These are phyloP conservation scores for Proisotoma minuta DNA, from an alignment of 2,888 invertebrate species.

Conservation along the genomic window DNA sequence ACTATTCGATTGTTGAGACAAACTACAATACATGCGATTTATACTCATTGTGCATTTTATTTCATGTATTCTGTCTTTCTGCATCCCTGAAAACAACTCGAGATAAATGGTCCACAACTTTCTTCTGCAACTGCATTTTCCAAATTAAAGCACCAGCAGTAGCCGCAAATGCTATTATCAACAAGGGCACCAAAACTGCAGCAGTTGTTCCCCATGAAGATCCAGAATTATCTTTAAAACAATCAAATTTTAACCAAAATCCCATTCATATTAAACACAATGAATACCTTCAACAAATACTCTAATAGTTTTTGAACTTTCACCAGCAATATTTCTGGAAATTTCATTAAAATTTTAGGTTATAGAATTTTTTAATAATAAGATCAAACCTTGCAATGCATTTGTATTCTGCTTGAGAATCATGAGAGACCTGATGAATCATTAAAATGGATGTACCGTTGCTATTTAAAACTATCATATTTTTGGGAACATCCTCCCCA, in stretches of 20 bases:
- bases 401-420: slow-evolving; percentile 23
- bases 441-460: slow-evolving; percentile 30
- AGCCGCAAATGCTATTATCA: slow-evolving; percentile 18
- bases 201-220: slow-evolving; percentile 31
- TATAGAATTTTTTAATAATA: no score
- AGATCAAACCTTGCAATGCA: no score
- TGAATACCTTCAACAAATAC: slow-evolving; percentile 29
- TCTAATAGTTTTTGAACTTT: slow-evolving; percentile 21
- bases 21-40: not conserved
- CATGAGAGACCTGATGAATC: slow-evolving; percentile 24
- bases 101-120: slow-evolving; percentile 30
- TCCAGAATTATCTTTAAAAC: slow-evolving; percentile 1
- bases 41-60: not conserved
- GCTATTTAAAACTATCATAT: slow-evolving; percentile 30
- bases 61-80: not conserved
- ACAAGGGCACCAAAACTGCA: slow-evolving; percentile 27
- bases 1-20: no score
- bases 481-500: slow-evolving; percentile 19
- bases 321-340: slow-evolving; percentile 31
- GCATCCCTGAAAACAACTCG: slow-evolving; percentile 33
- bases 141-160: slow-evolving; percentile 25
- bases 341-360: no score
- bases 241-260: not conserved
- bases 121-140: slow-evolving; percentile 31
- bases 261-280: not conserved